Base-by-base conservation (phyloP, 92 coral and sea anemone genomes). In the Nematostella vectensis region DNA sequence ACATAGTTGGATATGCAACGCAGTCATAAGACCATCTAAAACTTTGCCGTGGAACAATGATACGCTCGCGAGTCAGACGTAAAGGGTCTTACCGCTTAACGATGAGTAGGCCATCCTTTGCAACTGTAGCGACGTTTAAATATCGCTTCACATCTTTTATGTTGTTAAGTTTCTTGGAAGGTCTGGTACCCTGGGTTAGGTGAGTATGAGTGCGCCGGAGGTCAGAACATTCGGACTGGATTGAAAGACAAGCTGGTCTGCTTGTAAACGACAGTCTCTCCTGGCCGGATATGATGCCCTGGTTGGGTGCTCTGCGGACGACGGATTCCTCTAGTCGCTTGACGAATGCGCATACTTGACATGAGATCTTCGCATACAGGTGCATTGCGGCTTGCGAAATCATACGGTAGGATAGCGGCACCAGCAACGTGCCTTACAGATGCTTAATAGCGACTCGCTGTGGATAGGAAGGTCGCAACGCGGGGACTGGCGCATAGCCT, bases 341-440 rank as follows among this genome's bases (percentile, higher is more conserved):
- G 11, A 56, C 25, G 53, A 68, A 74, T 11, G 72, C 29, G 61
- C 81, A 79, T 27, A 74, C 55, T 45, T 68, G 78, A 36, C 70
- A 80, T 57, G 62, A 36, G 24, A 48, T 50, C 30, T 75, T 31
- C 0, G 57, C 64, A 49, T 82, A 80, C n/a, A n/a, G n/a, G n/a
- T n/a, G n/a, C 74, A 57, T 59, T 62, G 29, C 69, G 80, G 36
- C 89, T 82, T 12, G 81, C 77, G 24, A 78, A 83, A 55, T 83
- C 91, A 16, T 80, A 71, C 0, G 79, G 84, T 16, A 70, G 45
- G 57, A 65, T 77, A 1, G 79, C 79, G 13, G 65, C 42, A 23
- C 72, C 71, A 25, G 77, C 68, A 19, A 75, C 39, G 58, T 79
- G 82, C 30, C 58, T 72, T 8, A 79, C 43, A 4, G 50, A 13